Evolutionary conservation across 2,113 vertebrate species (phyloP), one percentile per base, ranked within the genome.

Genomic region (Monarcha castaneiventris): DNA sequence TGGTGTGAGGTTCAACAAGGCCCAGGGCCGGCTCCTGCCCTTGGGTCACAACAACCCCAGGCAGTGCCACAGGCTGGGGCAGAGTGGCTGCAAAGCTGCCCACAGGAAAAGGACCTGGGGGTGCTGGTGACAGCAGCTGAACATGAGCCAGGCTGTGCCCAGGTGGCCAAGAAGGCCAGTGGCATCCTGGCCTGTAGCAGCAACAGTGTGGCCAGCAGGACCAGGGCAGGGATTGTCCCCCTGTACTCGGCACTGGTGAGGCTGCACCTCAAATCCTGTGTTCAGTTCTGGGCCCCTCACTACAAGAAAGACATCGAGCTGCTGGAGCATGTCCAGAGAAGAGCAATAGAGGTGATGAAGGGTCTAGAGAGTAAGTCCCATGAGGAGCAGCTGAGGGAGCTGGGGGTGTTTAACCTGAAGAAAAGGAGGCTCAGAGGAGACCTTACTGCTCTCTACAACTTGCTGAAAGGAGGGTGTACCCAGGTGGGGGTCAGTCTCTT

Each of bases 221-320:
- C 1, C 43, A 80, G 35, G 16, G 16, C 16, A 59, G 77, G 29
- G 32, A 32, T 35, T 41, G n/a, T 6, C 1, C 5, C 21, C 4
- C 41, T 63, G 26, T 27, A 23, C 32, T 37, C 0, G 0, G 59
- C 14, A 33, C 35, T 19, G 32, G 6, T 7, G 22, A 73, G 5
- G 17, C 7, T 5, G 1, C 35, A 43, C 9, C 81, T 0, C n/a
- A 0, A 66, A 58, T 29, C 5, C 2, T 59, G 19, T 39, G 33
- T 9, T 8, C 22, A 37, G 16, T 29, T 44, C 2, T 74, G 23
- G 10, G 19, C 5, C 15, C 2, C 5, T 74, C 8, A 17, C 1
- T 30, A 0, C 11, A 59, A 20, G 32, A 51, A 44, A 2, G 52
- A 67, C 9, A 29, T 1, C 3, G 8, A 46, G 7, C 4, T 33